These are phyloP conservation scores for Nebria salina DNA, from an alignment of 2,888 invertebrate species.

Conservation along the genomic window DNA sequence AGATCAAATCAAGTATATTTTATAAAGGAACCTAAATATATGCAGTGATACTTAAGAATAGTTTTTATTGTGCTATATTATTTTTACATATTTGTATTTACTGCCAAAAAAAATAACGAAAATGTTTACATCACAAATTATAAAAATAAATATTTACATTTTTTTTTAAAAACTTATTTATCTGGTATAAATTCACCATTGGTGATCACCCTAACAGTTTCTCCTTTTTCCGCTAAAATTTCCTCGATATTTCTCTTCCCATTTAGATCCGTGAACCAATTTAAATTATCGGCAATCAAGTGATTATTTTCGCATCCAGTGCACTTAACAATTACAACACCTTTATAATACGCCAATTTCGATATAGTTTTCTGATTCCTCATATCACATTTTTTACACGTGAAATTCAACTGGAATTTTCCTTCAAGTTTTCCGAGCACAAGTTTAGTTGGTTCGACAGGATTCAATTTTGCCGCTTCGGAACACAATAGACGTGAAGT, in stretches of 20 bases:
- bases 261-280: conserved; percentile 88
- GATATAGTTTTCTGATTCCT: conserved; percentile 84
- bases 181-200: conserved; percentile 48
- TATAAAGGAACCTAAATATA: conserved; percentile 32
- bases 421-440: conserved; percentile 61
- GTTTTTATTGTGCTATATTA: conserved; percentile 49
- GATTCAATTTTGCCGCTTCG: conserved; percentile 62
- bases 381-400: conserved; percentile 87
- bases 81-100: conserved; percentile 50
- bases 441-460: conserved; percentile 60
- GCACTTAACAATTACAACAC: conserved; percentile 93
- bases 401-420: conserved; percentile 80
- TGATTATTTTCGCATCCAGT: conserved; percentile 89
- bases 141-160: conserved; percentile 45
- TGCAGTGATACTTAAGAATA: conserved; percentile 48
- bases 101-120: conserved; percentile 46
- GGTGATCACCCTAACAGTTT: conserved; percentile 73
- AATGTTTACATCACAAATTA: conserved; percentile 39
- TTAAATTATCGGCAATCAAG: conserved; percentile 94
- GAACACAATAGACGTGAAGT: conserved; percentile 20
- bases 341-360: conserved; percentile 84
- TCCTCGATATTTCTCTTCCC: conserved; percentile 89
- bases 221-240: conserved; percentile 87
- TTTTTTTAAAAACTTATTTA: conserved; percentile 40
- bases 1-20: conserved; percentile 30